phyloP scores from a whole-genome alignment of 2,888 invertebrate species.

The Pterostichus niger region DNA sequence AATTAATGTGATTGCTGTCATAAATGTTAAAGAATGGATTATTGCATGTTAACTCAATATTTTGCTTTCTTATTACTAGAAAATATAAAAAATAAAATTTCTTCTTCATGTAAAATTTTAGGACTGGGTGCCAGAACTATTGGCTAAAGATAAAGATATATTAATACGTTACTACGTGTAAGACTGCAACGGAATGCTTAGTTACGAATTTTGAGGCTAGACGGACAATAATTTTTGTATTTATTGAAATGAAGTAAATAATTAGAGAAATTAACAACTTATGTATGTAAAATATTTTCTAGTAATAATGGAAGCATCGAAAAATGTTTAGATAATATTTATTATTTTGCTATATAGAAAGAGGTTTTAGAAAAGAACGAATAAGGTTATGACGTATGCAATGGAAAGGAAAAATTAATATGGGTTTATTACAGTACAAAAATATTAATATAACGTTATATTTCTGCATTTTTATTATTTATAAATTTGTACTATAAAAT shows the following conservation, averaged over 20 bases:
- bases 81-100: slow-evolving; percentile 25
- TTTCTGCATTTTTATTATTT: slow-evolving; percentile 58
- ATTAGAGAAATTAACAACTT: slow-evolving; percentile 1
- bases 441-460: slow-evolving; percentile 54
- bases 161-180: background rate
- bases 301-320: slow-evolving; percentile 43
- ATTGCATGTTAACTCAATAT: slow-evolving; percentile 59
- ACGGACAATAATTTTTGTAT: slow-evolving; percentile 50
- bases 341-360: slow-evolving; percentile 30
- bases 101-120: slow-evolving; percentile 7
- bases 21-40: slow-evolving; percentile 64
- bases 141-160: slow-evolving; percentile 30
- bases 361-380: slow-evolving; percentile 39
- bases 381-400: slow-evolving; percentile 30
- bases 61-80: slow-evolving; percentile 30
- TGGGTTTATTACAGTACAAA: slow-evolving; percentile 65
- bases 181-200: slow-evolving; percentile 37
- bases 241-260: slow-evolving; percentile 17
- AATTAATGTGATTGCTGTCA: slow-evolving; percentile 61
- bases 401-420: slow-evolving; percentile 44
- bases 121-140: slow-evolving; percentile 18
- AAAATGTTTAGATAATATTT: slow-evolving; percentile 49
- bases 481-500: slow-evolving; percentile 58
- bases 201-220: slow-evolving; percentile 39
- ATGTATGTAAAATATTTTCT: slow-evolving; percentile 29